These are phyloP conservation scores for Prosopocoilus inquinatus DNA, from an alignment of 2,888 invertebrate genomes.

Conservation along the genomic window DNA sequence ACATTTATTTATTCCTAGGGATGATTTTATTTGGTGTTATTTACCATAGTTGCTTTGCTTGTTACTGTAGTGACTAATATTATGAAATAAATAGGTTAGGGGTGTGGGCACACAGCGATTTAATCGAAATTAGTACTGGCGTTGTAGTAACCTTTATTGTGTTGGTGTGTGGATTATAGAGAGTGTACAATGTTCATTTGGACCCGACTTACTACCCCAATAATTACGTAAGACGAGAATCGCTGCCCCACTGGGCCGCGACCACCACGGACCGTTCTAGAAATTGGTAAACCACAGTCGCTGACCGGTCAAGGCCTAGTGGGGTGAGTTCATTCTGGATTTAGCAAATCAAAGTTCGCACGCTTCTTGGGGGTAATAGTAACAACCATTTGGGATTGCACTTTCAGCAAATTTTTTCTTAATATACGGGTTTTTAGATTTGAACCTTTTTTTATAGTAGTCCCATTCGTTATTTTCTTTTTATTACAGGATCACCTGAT, in stretches of 20 bases:
- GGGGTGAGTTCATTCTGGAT: constrained; percentile 41
- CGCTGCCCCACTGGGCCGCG: constrained; percentile 42
- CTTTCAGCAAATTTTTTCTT: no score
- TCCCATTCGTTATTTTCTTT: background rate
- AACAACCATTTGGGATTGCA: no score
- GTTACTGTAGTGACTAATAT: no score
- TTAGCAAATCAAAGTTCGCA: background rate
- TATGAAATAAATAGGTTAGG: no score
- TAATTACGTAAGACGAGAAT: constrained; percentile 33
- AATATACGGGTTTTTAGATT: no score
- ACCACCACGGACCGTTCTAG: constrained; percentile 39
- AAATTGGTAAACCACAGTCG: constrained; percentile 35
- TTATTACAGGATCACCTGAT: constrained; percentile 73
- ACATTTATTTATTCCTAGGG: no score
- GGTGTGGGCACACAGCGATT: no score
- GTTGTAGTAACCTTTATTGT: background rate
- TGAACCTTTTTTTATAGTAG: background rate
- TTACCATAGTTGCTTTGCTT: no score
- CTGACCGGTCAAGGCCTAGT: constrained; percentile 36
- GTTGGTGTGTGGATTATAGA: constrained; percentile 36
- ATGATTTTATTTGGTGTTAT: no score
- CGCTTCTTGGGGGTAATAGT: no score
- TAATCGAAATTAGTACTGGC: no score
- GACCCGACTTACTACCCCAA: constrained; percentile 43
- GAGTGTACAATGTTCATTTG: constrained; percentile 49